Evolutionary conservation across 2,888 invertebrate species (phyloP).

Genomic region (Nematopogon swammerdamellus): DNA sequence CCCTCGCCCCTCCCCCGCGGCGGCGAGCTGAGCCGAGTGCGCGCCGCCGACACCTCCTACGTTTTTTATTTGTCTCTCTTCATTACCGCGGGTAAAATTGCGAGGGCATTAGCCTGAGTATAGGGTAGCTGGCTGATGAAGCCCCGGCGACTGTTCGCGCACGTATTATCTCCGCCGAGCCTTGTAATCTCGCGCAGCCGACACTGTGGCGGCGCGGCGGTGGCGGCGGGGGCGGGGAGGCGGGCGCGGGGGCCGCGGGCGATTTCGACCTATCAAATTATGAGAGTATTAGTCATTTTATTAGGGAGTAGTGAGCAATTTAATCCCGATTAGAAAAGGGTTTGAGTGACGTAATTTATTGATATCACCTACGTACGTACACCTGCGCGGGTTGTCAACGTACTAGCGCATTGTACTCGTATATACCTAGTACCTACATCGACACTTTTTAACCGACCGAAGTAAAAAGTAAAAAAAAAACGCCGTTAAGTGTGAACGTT

Average conservation of each 20-base stretch:
- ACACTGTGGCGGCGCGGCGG: neutral
- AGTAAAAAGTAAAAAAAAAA: too few species aligned
- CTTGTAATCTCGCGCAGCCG: constrained; percentile 1
- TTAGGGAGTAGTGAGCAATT: neutral
- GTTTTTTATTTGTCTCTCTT: constrained; percentile 20
- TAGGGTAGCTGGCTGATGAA: constrained; percentile 31
- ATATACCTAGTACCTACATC: too few species aligned
- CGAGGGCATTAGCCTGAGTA: constrained; percentile 56
- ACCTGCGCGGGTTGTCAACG: too few species aligned
- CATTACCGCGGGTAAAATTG: constrained; percentile 54
- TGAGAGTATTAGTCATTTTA: neutral
- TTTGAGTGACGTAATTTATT: neutral
- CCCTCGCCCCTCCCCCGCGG: too few species aligned
- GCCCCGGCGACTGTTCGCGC: constrained; percentile 1
- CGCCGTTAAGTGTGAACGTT: too few species aligned
- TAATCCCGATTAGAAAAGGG: neutral
- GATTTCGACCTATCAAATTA: neutral
- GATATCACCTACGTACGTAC: neutral
- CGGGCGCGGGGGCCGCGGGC: neutral
- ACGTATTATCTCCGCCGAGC: neutral
- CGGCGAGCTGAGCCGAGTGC: too few species aligned
- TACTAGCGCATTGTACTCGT: too few species aligned
- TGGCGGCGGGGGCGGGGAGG: neutral
- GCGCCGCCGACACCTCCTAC: neutral
- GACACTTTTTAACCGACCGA: too few species aligned